Conservation (phyloP, 2,797 vertebrate genomes). For the Phalloptychus januarius region DNA sequence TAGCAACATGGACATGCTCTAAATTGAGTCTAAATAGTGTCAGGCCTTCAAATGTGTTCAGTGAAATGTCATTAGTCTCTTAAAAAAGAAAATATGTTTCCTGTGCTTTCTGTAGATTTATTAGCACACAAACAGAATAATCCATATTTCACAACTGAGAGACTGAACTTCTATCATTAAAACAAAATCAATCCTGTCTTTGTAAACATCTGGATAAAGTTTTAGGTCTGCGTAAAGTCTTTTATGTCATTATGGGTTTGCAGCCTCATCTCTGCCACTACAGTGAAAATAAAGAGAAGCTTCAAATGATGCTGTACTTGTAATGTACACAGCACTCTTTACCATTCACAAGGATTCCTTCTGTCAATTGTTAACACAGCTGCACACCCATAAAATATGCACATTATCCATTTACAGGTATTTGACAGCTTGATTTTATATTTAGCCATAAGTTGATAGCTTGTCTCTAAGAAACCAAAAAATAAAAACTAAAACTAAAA, state of each 20-base stretch:
- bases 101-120: neutral
- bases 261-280: neutral
- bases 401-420: neutral
- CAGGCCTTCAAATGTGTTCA: constrained; percentile 10
- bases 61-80: neutral
- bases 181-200: neutral
- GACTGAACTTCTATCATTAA: neutral
- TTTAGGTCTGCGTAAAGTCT: neutral
- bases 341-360: no score
- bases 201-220: neutral
- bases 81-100: neutral
- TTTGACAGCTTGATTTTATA: neutral
- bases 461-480: neutral
- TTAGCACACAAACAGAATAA: neutral
- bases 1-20: constrained; percentile 8
- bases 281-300: neutral
- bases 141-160: neutral
- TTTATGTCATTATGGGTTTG: neutral
- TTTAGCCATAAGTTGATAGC: neutral
- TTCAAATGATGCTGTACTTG: neutral
- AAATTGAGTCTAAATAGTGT: neutral
- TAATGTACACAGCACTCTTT: neutral
- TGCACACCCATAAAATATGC: neutral
- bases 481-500: neutral
- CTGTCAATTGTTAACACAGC: neutral